Evolutionary conservation across 2,113 vertebrate species (phyloP).

Genomic region (Bothrops jararaca): DNA sequence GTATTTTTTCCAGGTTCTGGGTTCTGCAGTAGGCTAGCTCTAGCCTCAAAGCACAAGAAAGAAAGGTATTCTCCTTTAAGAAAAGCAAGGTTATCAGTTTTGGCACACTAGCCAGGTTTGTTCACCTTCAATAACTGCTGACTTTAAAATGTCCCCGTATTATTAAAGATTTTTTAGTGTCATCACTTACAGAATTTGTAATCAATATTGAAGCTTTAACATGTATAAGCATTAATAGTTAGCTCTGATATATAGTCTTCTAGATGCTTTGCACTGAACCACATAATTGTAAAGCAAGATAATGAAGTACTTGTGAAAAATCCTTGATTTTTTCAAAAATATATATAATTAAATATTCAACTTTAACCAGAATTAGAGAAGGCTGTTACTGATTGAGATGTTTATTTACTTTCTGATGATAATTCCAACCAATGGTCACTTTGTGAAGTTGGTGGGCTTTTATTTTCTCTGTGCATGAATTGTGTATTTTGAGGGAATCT

Average conservation of each 20-base stretch:
- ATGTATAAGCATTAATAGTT: constrained; percentile 7
- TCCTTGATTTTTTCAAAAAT: background rate
- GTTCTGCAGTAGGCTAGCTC: background rate
- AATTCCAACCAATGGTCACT: background rate
- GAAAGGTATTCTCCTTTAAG: background rate
- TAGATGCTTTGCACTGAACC: background rate
- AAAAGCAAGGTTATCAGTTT: background rate
- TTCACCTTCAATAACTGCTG: background rate
- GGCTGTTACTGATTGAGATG: constrained; percentile 1
- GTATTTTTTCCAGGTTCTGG: background rate
- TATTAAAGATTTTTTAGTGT: background rate
- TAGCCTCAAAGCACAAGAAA: background rate
- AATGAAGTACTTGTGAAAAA: constrained; percentile 13
- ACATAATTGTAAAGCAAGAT: constrained; percentile 7
- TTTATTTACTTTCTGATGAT: constrained; percentile 16
- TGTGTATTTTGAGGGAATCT: background rate
- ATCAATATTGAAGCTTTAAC: constrained; percentile 16
- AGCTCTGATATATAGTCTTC: background rate
- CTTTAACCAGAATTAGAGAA: background rate
- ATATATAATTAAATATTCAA: background rate
- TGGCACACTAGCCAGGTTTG: background rate
- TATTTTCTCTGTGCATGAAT: background rate
- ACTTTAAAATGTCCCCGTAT: background rate
- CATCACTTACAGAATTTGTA: constrained; percentile 4
- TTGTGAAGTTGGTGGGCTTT: constrained; percentile 6